Base-by-base conservation (phyloP, 2,888 invertebrate genomes). In the Eledone cirrhosa region DNA sequence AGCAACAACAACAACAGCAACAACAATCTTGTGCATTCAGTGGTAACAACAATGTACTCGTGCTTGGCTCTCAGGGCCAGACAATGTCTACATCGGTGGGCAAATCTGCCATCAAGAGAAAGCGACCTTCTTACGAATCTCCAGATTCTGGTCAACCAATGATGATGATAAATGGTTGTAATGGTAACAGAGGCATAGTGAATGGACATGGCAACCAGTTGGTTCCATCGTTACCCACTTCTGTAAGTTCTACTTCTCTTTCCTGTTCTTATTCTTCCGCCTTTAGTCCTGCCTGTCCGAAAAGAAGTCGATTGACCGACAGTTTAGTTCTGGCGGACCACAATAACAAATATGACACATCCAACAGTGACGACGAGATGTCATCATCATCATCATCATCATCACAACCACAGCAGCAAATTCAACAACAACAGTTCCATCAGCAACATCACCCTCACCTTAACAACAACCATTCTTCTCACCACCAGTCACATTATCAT, bases 271-370 rank as follows among this genome's bases (percentile, higher is more conserved):
- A 72, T 41, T 72, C 72, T 13, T 72, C 72, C 19, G 72, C 72
- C 8, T 72, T 72, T 31, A 33, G 72, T 33, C 72, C 72, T 7
- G 72, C 72, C 72, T 41, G 72, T 41, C 72, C 72, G 33, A 72
- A 72, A n/a, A 72, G 72, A 41, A 72, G 16, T 14, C 72, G 72
- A 22, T 31, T 72, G 0, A n/a, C 33, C 8, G 72, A 72, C 72
- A 22, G 72, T 5, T 11, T 72, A n/a, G 72, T 72, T 19, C 72
- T 72, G n/a, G 41, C 41, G 72, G 72, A 72, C 41, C 72, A 72
- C 41, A 72, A 72, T 41, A 72, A 41, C 72, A 72, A 72, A 72
- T 72, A 41, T 14, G 72, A 72, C 72, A 72, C 33, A 41, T 41
- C 31, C 13, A n/a, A 31, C 72, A 41, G 31, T 14, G 31, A 41